phyloP scores from a whole-genome alignment of 2,888 invertebrate genomes.

The Aethes cnicana region DNA sequence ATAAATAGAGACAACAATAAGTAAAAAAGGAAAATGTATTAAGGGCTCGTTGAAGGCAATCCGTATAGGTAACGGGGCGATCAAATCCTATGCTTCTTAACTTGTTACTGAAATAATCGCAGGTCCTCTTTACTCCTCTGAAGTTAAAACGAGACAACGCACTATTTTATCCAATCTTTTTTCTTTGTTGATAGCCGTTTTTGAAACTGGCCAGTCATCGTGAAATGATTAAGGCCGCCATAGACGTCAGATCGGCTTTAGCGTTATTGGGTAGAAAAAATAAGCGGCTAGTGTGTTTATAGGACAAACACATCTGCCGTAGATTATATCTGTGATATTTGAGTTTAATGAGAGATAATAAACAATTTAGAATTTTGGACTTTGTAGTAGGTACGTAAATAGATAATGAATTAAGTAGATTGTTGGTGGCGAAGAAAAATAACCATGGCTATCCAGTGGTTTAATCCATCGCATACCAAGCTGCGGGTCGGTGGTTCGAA shows the following conservation, averaged over 20 bases:
- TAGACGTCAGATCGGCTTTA: slow-evolving; percentile 51
- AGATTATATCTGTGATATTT: slow-evolving; percentile 15
- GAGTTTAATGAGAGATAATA: slow-evolving; percentile 16
- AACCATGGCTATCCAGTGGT: not conserved
- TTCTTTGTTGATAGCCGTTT: not conserved
- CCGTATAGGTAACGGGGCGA: slow-evolving; percentile 69
- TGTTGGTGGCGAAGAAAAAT: not conserved
- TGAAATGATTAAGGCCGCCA: slow-evolving; percentile 63
- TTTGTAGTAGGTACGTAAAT: no score
- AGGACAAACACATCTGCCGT: slow-evolving; percentile 11
- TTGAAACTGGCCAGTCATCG: slow-evolving; percentile 66
- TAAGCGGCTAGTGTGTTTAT: slow-evolving; percentile 31
- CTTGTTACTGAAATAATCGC: not conserved
- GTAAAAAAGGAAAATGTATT: slow-evolving; percentile 49
- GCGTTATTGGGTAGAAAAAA: slow-evolving; percentile 48
- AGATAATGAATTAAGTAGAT: not conserved
- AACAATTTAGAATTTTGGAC: no score
- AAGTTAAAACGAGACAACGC: not conserved
- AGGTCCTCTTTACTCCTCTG: not conserved
- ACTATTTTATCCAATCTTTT: not conserved
- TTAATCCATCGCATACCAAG: slow-evolving; percentile 10
- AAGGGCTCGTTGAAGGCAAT: slow-evolving; percentile 57
- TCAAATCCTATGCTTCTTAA: slow-evolving; percentile 45
- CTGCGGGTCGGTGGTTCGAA: slow-evolving; percentile 1
- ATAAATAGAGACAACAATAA: slow-evolving; percentile 63